Base-by-base conservation (phyloP, 2,888 invertebrate species). In the Ypsolopha scabrella region DNA sequence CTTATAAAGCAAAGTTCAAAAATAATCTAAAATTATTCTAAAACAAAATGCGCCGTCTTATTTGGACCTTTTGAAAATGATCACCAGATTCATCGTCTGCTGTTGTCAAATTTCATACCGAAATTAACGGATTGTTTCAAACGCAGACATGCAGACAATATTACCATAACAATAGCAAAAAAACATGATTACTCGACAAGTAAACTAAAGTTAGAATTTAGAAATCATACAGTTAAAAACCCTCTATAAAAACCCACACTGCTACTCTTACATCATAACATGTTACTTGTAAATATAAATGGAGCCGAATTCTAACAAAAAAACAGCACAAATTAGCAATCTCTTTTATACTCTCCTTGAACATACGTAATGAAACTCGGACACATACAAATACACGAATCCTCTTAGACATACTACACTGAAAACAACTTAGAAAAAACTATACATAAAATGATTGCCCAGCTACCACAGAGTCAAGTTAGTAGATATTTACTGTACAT, bases 401-500 rank as follows among this genome's bases (percentile, higher is more conserved):
- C 69, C 65, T 72, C 68, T 72, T 66, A 70, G 66, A 65, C 68
- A 66, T 36, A 14, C 68, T 70, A 73, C 63, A 67, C 67, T 66
- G 64, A 72, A 72, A 68, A 66, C 34, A 59, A 72, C 72, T 68
- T 75, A 39, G 75, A 78, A 80, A 79, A 24, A 24, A 24, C 24
- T 24, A 24, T 24, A 24, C 4, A 24, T 24, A 24, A 77, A 77
- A 81, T 68, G 81, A 80, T 83, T 82, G 82, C 81, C 83, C 83
- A 82, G 80, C 83, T 83, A 83, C 83, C 83, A 80, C 80, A 77
- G 72, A 79, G 79, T 79, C 81, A 79, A 80, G 77, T 83, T 81
- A 81, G 81, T 83, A 77, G 41, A 6, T 13, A 50, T 50, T 74
- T 80, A 82, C 81, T 82, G 83, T 81, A 82, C 81, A 81, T 72